Evolutionary conservation across 2,113 vertebrate species (phyloP).

Genomic region (Gadus macrocephalus): DNA sequence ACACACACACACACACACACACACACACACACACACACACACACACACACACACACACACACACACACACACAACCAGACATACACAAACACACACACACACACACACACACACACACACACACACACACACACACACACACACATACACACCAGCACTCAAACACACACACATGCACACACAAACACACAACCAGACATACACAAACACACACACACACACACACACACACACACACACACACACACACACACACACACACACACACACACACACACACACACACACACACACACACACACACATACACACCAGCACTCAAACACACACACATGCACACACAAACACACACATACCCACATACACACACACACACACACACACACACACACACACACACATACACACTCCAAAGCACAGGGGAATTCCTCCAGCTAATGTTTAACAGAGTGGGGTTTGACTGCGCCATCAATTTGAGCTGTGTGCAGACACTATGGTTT

Average conservation of each 20-base stretch:
- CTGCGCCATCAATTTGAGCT: conserved; percentile 52
- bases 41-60: conserved; percentile 5
- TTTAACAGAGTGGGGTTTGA: conserved; percentile 57
- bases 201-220: conserved; percentile 5
- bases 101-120: conserved; percentile 10
- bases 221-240: conserved; percentile 2
- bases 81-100: conserved; percentile 2
- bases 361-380: conserved; percentile 1
- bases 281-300: conserved; percentile 2
- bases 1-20: conserved; percentile 9
- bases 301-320: conserved; percentile 12
- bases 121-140: conserved; percentile 2
- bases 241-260: conserved; percentile 12
- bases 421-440: conserved; percentile 66
- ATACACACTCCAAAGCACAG: conserved; percentile 18
- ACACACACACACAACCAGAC: not conserved
- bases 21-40: conserved; percentile 8
- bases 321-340: conserved; percentile 9
- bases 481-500: conserved; percentile 55
- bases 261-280: conserved; percentile 7
- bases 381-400: conserved; percentile 9
- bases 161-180: conserved; percentile 8
- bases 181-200: too few relatives aligned
- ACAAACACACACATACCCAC: conserved; percentile 7
- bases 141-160: not conserved